Evolutionary conservation across 2,797 vertebrate genomes (phyloP).

Genomic region (Channa striata): DNA sequence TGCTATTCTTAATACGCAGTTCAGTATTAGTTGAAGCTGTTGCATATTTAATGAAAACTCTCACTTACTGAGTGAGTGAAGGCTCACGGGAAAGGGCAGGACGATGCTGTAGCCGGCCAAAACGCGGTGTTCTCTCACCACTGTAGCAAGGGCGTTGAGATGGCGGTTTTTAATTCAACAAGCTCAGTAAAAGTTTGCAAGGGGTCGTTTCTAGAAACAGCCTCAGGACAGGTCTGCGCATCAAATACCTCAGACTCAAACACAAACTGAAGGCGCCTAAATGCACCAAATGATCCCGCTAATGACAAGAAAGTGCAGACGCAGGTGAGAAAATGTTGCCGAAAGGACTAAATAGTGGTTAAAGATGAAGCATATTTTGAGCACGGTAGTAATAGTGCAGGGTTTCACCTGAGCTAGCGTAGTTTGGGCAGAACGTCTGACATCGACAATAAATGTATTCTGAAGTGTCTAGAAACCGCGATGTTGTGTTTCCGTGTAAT

Average conservation of each 20-base stretch:
- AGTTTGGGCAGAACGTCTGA: conserved; percentile 45
- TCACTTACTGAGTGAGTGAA: conserved; percentile 55
- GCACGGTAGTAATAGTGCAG: conserved; percentile 16
- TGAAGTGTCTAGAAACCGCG: conserved; percentile 64
- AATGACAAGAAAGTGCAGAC: conserved; percentile 15
- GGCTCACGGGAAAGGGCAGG: conserved; percentile 47
- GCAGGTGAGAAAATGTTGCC: not conserved
- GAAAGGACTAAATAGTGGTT: conserved; percentile 6
- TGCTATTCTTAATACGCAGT: conserved; percentile 60
- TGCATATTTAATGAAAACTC: conserved; percentile 69
- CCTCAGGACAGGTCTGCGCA: conserved; percentile 75
- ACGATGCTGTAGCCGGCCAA: conserved; percentile 53
- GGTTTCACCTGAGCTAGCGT: conserved; percentile 45
- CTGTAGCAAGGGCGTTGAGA: conserved; percentile 56
- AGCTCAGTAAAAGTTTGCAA: conserved; percentile 17
- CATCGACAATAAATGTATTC: conserved; percentile 64
- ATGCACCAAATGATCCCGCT: conserved; percentile 25
- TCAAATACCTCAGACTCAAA: conserved; percentile 78
- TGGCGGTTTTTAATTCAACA: conserved; percentile 15
- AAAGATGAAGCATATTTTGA: conserved; percentile 4
- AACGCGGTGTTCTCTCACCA: conserved; percentile 53
- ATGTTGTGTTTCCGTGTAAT: conserved; percentile 71
- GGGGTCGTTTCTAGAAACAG: conserved; percentile 55
- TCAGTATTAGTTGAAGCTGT: conserved; percentile 70
- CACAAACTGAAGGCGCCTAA: conserved; percentile 46